Evolutionary conservation across 2,797 vertebrate species (phyloP), one percentile per base, ranked within the genome.

Genomic region (Paramormyrops hopkinsi): DNA sequence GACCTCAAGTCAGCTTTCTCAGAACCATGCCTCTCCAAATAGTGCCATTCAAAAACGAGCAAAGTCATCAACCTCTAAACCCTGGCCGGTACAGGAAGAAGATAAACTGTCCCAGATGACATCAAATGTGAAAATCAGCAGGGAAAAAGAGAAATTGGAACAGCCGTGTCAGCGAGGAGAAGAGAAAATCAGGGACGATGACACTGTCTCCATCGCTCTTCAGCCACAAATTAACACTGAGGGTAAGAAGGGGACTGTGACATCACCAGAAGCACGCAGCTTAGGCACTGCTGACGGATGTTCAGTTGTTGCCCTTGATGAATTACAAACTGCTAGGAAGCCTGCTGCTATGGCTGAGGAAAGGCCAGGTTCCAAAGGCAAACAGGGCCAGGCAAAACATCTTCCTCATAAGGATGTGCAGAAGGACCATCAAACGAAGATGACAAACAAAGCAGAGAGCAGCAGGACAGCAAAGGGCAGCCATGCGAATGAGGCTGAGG

Each of bases 271-370:
- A 44, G 6, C 54, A 87, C 2, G 3, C 6, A 33, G 41, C 29
- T 53, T 25, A 9, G 37, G 19, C 12, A 25, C 2, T 22, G 9
- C 56, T 11, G 56, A 65, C 1, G 37, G 56, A 88, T 53, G 88
- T 89, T 89, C 56, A 88, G 37, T 88, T 62, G 93, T 93, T 92
- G 91, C 92, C 56, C 91, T 89, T 37, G 92, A 62, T 8, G 92
- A 93, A n/a, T 92, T 92, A 5, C 92, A 91, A 85, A 91, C 91
- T 87, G 92, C 92, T 65, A 92, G 90, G 90, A 89, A 65, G 48
- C 89, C 46, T 69, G 56, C 82, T 86, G 88, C 59, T 11, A 41
- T 41, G 41, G 17, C 56, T 51, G 48, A 41, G 22, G 56, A 86
- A 84, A n/a, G 25, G 22, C n/a, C 82, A 29, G 17, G 12, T 46